Evolutionary conservation across 2,113 vertebrate species (phyloP).

Genomic region (Aegotheles bennettii): DNA sequence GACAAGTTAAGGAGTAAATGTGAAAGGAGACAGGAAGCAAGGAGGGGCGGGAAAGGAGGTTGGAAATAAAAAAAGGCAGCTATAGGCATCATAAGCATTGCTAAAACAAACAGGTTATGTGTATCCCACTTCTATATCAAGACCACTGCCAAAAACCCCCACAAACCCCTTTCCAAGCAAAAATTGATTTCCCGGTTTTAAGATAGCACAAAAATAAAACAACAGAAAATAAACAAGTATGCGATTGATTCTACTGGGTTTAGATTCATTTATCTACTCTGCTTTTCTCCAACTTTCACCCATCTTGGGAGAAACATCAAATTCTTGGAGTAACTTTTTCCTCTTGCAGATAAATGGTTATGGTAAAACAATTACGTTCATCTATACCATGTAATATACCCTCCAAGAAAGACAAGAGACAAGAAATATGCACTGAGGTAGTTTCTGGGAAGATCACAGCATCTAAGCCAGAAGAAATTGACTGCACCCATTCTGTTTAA

Average conservation of each 20-base stretch:
- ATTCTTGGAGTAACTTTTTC: background rate
- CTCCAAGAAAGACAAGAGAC: background rate
- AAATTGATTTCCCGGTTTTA: background rate
- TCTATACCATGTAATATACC: background rate
- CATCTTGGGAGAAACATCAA: background rate
- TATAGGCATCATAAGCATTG: background rate
- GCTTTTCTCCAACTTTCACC: background rate
- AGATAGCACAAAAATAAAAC: background rate
- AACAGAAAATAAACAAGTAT: accelerated
- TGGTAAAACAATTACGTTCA: background rate
- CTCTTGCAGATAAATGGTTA: background rate
- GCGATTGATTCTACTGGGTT: background rate
- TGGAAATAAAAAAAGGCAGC: background rate
- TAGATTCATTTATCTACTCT: background rate
- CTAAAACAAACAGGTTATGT: background rate
- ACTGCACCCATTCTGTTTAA: background rate
- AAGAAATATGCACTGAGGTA: background rate
- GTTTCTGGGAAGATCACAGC: background rate
- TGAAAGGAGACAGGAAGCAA: background rate
- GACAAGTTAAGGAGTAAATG: background rate
- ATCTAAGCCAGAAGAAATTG: background rate
- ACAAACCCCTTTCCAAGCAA: background rate
- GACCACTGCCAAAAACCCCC: accelerated
- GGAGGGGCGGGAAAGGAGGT: accelerated
- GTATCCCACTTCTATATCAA: background rate